Evolutionary conservation across 2,888 invertebrate species (phyloP), one percentile per base, ranked within the genome.

Genomic region (Carterocephalus palaemon): DNA sequence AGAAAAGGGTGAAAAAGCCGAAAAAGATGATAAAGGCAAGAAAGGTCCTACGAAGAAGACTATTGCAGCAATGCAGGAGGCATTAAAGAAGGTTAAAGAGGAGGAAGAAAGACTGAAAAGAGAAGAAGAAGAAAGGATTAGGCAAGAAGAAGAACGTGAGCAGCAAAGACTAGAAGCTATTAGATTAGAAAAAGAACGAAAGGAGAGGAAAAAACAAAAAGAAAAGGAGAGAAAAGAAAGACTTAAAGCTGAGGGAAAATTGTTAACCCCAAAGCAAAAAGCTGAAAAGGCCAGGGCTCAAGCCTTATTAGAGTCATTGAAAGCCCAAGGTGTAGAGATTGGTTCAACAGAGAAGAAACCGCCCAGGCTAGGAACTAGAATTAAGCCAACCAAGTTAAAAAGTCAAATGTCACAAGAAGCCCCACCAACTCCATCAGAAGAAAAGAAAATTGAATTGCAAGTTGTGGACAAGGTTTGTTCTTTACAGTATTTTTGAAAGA

Each of bases 221-320:
- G 96, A 97, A 79, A 96, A 96, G 67, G 97, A 97, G 68, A 90
- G 95, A 36, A 96, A 95, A 75, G 96, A 96, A 64, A 90, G 96
- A 66, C 88, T 97, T 58, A 98, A 98, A 76, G 95, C 95, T n/a
- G 98, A 98, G 82, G 99, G 99, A 2, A 98, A 97, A 79, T 88
- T 97, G 19, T 80, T 98, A 47, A 97, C 97, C 1, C 92, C 95
- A 0, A 97, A 97, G 75, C 97, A 99, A 71, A 97, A 96, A 71
- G 94, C 94, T 54, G 96, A 96, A 60, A 91, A 93, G 51, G 94
- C 95, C 0, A 89, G 97, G 55, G 96, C 96, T 4, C 94, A 95
- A 73, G 95, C 95, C 46, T 90, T 97, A 89, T 81, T 98, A 49
- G 96, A 97, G 39, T 93, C 94, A 1, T 84, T 97, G 24, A 96